Conservation (phyloP, 2,797 vertebrate species). For the Peromyscus eremicus region DNA sequence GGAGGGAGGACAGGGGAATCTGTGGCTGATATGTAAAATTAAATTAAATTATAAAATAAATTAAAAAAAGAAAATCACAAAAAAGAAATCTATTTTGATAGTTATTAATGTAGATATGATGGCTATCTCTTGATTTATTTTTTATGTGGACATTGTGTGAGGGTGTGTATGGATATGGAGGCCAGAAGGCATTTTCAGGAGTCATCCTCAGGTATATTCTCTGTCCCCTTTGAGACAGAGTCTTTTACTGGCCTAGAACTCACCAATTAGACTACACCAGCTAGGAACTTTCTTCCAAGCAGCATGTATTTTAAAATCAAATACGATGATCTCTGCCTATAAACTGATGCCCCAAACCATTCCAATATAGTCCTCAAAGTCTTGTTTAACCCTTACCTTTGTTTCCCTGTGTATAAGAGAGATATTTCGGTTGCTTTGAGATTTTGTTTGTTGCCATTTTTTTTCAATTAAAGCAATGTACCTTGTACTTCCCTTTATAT, state of each 20-base stretch:
- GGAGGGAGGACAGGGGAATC: too few species aligned
- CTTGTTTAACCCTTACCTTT: neutral
- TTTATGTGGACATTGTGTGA: neutral
- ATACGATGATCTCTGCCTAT: neutral
- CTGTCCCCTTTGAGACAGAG: neutral
- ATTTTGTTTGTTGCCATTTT: neutral
- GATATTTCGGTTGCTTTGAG: neutral
- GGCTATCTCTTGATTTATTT: slow-evolving; percentile 6
- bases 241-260: neutral
- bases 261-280: neutral
- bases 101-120: neutral
- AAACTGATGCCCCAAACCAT: neutral
- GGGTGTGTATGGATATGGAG: neutral
- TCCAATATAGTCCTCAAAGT: neutral
- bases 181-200: neutral
- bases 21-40: too few species aligned
- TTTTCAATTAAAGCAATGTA: neutral
- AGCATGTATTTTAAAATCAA: neutral
- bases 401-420: neutral
- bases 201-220: neutral
- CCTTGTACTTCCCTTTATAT: neutral
- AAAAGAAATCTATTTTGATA: neutral
- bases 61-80: too few species aligned
- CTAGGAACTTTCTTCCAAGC: neutral
- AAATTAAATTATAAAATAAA: too few species aligned